phyloP scores from a whole-genome alignment of 2,113 vertebrate species.

The Puffinus mauretanicus region DNA sequence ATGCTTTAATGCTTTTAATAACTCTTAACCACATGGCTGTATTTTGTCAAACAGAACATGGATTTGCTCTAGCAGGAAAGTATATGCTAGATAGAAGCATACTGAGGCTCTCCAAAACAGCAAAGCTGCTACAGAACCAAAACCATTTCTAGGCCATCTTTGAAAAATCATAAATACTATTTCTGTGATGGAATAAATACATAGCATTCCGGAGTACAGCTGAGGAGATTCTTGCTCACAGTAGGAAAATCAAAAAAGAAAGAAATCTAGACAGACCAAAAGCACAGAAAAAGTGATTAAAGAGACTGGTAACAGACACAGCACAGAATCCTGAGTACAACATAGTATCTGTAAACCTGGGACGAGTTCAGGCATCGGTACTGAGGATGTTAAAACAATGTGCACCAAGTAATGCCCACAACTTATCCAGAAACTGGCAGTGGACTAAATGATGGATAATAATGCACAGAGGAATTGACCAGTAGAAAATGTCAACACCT shows the following conservation, averaged over 20 bases:
- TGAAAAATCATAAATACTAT: constrained; percentile 11
- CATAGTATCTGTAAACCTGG: not conserved
- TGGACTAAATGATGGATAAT: not conserved
- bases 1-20: constrained; percentile 81
- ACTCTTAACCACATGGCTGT: constrained; percentile 71
- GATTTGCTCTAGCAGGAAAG: constrained; percentile 53
- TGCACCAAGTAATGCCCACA: not conserved
- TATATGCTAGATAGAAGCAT: constrained; percentile 2
- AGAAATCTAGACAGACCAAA: not conserved
- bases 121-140: not conserved
- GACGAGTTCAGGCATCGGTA: not conserved
- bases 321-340: not conserved
- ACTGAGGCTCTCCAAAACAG: constrained; percentile 11
- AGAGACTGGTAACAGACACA: not conserved
- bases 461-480: not conserved
- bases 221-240: not conserved
- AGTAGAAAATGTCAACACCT: not conserved
- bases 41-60: constrained; percentile 72
- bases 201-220: not conserved
- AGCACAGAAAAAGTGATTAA: not conserved
- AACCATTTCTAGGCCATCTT: constrained; percentile 5
- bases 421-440: not conserved
- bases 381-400: not conserved
- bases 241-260: not conserved
- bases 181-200: not conserved